Base-by-base conservation (phyloP, 2,113 vertebrate genomes). In the Tonatia bakeri region DNA sequence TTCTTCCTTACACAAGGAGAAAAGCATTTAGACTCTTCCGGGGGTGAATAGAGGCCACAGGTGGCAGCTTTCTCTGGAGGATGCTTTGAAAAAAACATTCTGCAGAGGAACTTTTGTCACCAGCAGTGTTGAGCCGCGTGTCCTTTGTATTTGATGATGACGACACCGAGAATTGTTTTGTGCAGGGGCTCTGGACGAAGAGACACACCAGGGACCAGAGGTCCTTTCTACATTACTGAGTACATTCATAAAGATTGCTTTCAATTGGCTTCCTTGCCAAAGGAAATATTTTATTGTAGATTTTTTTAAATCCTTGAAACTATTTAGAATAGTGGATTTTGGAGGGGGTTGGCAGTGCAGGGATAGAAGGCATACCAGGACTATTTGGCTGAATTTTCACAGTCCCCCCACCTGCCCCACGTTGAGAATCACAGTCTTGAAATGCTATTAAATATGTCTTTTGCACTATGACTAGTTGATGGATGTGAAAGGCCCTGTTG, bases 61-160 rank as follows among this genome's bases (percentile, higher is more conserved):
- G 92, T 95, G 88, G 90, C 38, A 52, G 91, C 91, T 96, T 97
- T 95, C 85, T 96, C 92, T 93, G 90, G 96, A 76, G 54, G 43
- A 77, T 14, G 72, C 84, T 92, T 94, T 92, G 54, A 47, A 61
- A 90, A 94, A 54, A 73, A 69, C 61, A 2, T 87, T 86, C 77
- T 52, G 33, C 65, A 7, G 85, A 82, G 47, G 76, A 70, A 19
- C 7, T 80, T 89, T 83, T 89, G 88, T 93, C 77, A 59, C 79
- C 52, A 8, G 24, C 26, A 14, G 36, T 52, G 54, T n/a, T 47
- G 50, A 89, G 38, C 50, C 47, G 4, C 16, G 50, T 61, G 75
- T 70, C 72, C 73, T 96, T 96, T 96, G 91, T 96, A 31, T 70
- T 61, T 19, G 22, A 69, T 36, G 89, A 65, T 83, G 94, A 92